phyloP scores from a whole-genome alignment of 2,113 vertebrate species.

The Tachuris rubrigastra region DNA sequence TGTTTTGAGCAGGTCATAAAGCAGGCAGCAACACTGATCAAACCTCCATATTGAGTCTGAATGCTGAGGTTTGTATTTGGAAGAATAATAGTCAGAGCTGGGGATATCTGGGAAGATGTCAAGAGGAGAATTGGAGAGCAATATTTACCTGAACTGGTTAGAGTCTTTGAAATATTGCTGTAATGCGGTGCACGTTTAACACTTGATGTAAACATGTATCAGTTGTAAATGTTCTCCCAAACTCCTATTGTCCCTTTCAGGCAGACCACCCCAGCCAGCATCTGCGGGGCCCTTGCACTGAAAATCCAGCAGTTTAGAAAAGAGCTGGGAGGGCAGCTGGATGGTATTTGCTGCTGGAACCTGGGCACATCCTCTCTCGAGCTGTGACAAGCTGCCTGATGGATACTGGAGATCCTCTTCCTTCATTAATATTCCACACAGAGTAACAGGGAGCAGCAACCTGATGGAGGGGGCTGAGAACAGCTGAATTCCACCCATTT shows the following conservation, averaged over 20 bases:
- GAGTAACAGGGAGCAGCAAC: background rate
- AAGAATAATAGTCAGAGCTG: background rate
- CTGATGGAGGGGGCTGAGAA: background rate
- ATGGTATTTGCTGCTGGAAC: background rate
- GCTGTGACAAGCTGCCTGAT: background rate
- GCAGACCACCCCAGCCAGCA: background rate
- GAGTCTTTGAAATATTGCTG: background rate
- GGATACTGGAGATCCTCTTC: background rate
- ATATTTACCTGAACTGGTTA: background rate
- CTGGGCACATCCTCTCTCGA: background rate
- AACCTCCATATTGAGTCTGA: background rate
- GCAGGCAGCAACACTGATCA: background rate
- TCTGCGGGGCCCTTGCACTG: background rate
- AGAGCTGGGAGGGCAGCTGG: background rate
- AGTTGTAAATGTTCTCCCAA: background rate
- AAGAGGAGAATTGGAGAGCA: background rate
- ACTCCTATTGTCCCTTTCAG: background rate
- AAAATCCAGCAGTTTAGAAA: background rate
- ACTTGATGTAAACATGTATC: fast-evolving
- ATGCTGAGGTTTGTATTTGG: background rate
- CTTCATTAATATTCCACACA: background rate
- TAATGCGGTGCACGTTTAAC: background rate
- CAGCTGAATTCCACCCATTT: background rate
- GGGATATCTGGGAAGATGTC: background rate
- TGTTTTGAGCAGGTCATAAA: background rate